Evolutionary conservation across 2,888 invertebrate species (phyloP), one percentile per base, ranked within the genome.

Genomic region (Stenoptilia bipunctidactyla): DNA sequence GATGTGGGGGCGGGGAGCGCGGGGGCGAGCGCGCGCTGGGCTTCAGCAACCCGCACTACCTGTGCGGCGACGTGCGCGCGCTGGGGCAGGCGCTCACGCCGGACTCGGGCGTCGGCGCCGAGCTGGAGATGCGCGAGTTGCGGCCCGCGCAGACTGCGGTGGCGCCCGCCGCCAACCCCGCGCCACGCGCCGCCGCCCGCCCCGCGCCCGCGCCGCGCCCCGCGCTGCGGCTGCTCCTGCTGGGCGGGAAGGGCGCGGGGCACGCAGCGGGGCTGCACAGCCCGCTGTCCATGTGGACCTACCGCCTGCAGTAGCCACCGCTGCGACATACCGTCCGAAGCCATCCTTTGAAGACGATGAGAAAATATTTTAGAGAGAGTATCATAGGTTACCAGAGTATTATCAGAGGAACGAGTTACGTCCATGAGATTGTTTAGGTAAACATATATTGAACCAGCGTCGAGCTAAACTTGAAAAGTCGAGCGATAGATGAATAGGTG

Each of bases 171-270:
- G 43, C 14, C 20, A 12, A 36, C 5, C 43, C 20, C 40, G 14
- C 49, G 43, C 5, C 40, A 55, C 1, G 61, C 57, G 45, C 56
- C 76, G 46, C 66, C 62, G 41, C 37, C 70, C 88, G 36, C 37
- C 14, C 20, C 15, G 38, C 5, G 43, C 14, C 20, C 13, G 38
- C 5, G 44, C 20, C 40, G 14, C 49, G 43, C 5, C 40, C 55
- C 1, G 61, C 57, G 45, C 56, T 77, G 46, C 66, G 62, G 41
- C 37, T 77, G 48, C 50, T 80, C 53, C 52, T 94, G 41, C 86
- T 92, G 44, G 94, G 94, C 0, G 94, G 94, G 0, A 89, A 90
- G 53, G 93, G 94, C 64, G 89, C 90, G 37, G 90, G 91, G 10
- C 91, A 92, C 52, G 88, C 90, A 2, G 92, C 92, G 12, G 87